Evolutionary conservation across 2,888 invertebrate genomes (phyloP), one percentile per base, ranked within the genome.

Genomic region (Diaphora mendica): DNA sequence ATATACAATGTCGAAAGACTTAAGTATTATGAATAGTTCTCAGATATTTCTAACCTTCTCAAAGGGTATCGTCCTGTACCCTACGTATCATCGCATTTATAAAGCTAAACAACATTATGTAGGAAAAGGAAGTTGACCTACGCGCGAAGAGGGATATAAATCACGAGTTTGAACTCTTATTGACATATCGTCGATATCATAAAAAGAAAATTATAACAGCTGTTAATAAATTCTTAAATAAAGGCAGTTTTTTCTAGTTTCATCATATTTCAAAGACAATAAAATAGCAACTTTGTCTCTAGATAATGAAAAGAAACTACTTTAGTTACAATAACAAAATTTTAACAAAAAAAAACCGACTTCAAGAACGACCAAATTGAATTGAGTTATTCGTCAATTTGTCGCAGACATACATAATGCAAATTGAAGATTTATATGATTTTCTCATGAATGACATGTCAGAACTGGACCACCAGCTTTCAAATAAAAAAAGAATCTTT

Each of bases 311-410:
- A 74, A 66, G 64, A 68, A 66, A 71, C 66, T 2, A 71, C 71
- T 76, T 71, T 51, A 78, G 70, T 74, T 73, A 71, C n/a, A 39
- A 70, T 42, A n/a, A n/a, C n/a, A n/a, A n/a, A n/a, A n/a, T n/a
- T n/a, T n/a, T n/a, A n/a, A n/a, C n/a, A n/a, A n/a, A n/a, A n/a
- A n/a, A n/a, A n/a, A n/a, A n/a, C n/a, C n/a, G n/a, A n/a, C n/a
- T n/a, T n/a, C n/a, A n/a, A n/a, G n/a, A n/a, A n/a, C n/a, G n/a
- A n/a, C n/a, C n/a, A n/a, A n/a, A n/a, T n/a, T n/a, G n/a, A n/a
- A n/a, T n/a, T n/a, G n/a, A n/a, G n/a, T n/a, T n/a, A n/a, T n/a
- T n/a, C n/a, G n/a, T n/a, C n/a, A n/a, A n/a, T n/a, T n/a, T n/a
- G n/a, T n/a, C n/a, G n/a, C n/a, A n/a, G n/a, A n/a, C n/a, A n/a